Evolutionary conservation across 2,113 vertebrate genomes (phyloP), one percentile per base, ranked within the genome.

Genomic region (Caranx ignobilis): DNA sequence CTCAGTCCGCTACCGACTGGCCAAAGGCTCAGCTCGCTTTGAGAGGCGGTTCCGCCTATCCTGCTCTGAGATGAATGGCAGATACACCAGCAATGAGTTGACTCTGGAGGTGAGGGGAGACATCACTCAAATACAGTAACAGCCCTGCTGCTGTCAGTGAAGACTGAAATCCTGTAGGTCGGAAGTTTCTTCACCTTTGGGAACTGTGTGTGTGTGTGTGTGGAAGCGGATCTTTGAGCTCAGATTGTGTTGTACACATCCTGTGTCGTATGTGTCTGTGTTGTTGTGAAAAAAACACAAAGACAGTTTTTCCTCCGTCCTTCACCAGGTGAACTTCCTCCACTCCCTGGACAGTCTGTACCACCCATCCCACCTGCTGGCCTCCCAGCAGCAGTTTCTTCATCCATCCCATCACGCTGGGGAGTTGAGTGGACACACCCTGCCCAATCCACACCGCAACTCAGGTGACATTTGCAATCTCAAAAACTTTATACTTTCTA

Each of bases 51-150:
- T 99, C 88, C 96, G 97, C 47, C 94, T 99, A 66, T 99, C 97
- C 83, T 99, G 98, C 94, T 98, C 97, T 0, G 98, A 99, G 93
- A 99, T 99, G 98, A 99, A 99, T 0, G 98, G 98, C 39, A 96
- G 97, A 68, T 99, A 99, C 91, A 97, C 97, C 77, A 99, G 98
- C 95, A 99, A 99, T 0, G 97, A 98, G 82, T 95, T 99, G 79
- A 96, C 96, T 10, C 95, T 99, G 47, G 98, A 99, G 97, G 98
- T 99, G 94, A 82, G 39, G 65, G 41, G 52, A 67, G 37, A 26
- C 37, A 69, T 77, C 48, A 35, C 35, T 70, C 64, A 73, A 35
- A 31, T 1, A 41, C 8, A 41, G 39, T 41, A 31, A 68, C 74
- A 41, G n/a, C 32, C 41, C 6, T 63, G 2, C 1, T 16, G 7